These are phyloP conservation scores for Osmerus mordax DNA, from an alignment of 2,113 vertebrate species.

Conservation along the genomic window DNA sequence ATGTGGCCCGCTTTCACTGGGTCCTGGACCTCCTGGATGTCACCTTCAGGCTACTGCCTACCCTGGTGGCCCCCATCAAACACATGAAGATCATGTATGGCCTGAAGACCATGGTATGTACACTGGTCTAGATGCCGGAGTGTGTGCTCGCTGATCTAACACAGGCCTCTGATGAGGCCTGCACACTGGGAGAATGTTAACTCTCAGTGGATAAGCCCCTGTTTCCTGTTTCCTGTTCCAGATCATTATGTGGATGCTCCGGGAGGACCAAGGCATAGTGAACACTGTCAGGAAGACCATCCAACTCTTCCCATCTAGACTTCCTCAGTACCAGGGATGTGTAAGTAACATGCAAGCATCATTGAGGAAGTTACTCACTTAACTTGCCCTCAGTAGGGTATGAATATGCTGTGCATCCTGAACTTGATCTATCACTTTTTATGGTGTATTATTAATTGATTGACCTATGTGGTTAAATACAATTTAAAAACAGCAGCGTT, in stretches of 20 bases:
- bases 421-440: too few species aligned
- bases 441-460: too few species aligned
- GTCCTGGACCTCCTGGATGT: constrained; percentile 60
- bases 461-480: too few species aligned
- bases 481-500: too few species aligned
- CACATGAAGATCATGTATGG: constrained; percentile 77
- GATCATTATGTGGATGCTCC: constrained; percentile 72
- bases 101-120: constrained; percentile 69
- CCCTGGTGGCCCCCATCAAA: constrained; percentile 66
- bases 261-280: constrained; percentile 37
- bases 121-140: too few species aligned
- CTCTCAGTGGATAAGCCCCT: background rate
- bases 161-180: background rate
- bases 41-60: constrained; percentile 55
- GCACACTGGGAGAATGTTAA: too few species aligned
- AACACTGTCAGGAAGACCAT: constrained; percentile 52
- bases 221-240: constrained; percentile 23
- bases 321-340: constrained; percentile 64
- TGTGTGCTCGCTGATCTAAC: background rate
- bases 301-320: constrained; percentile 61
- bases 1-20: constrained; percentile 57
- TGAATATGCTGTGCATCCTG: too few species aligned
- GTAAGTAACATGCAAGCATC: constrained; percentile 38
- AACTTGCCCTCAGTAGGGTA: too few species aligned
- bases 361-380: too few species aligned